A percentile compares a stretch with the other conserved stretches of the same genome.
Conservation (phyloP, 2,888 invertebrate species). For the Orthonychiurus folsomi region DNA sequence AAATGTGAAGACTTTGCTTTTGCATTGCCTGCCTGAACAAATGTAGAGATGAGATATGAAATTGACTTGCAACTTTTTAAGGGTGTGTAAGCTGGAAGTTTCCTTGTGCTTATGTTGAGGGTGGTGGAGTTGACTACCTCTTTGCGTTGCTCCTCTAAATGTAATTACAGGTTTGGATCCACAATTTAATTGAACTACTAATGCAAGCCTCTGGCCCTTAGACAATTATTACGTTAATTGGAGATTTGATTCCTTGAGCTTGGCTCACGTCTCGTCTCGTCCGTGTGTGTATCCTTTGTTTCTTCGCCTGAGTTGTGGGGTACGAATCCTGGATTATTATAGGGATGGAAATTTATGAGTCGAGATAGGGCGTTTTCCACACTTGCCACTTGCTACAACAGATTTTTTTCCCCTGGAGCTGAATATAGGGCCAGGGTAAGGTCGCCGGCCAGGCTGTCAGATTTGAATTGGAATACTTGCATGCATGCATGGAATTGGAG, state of each 20-base stretch:
- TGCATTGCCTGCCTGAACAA: too few relatives aligned
- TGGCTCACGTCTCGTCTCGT: not conserved
- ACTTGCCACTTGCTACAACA: too few relatives aligned
- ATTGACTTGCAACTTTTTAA: not conserved
- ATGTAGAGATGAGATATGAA: too few relatives aligned
- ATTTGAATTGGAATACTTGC: too few relatives aligned
- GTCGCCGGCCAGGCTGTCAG: too few relatives aligned
- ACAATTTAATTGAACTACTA: not conserved
- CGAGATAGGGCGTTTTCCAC: not conserved
- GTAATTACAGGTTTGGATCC: not conserved
- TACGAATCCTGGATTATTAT: not conserved
- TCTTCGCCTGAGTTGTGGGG: not conserved
- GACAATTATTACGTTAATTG: not conserved
- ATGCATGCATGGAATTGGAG: too few relatives aligned
- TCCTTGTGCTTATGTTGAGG: not conserved
- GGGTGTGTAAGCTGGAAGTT: not conserved
- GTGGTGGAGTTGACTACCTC: not conserved
- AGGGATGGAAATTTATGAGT: not conserved
- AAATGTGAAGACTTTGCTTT: too few relatives aligned
- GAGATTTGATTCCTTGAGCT: not conserved
- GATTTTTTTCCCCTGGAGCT: too few relatives aligned
- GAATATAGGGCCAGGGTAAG: too few relatives aligned
- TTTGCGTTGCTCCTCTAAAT: not conserved
- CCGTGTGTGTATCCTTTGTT: not conserved
- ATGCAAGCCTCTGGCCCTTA: not conserved